Conservation (phyloP, 2,888 invertebrate species). For the Notodonta dromedarius region DNA sequence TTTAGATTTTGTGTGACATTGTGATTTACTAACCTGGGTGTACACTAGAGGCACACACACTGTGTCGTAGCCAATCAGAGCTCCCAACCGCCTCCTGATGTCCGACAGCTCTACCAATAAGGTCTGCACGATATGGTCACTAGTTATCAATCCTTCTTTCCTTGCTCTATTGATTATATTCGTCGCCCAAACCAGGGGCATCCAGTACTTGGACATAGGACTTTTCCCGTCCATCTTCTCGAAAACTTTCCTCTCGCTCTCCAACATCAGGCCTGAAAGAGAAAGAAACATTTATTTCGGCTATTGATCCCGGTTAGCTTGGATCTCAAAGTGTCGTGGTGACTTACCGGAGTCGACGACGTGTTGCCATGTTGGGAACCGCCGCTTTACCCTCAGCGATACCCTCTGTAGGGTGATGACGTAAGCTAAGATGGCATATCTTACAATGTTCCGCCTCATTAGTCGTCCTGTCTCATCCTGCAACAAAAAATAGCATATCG, state of each 20-base stretch:
- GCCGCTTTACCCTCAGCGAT: conserved; percentile 92
- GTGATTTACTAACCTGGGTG: conserved; percentile 88
- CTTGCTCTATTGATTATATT: conserved; percentile 95
- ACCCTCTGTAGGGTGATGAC: conserved; percentile 95
- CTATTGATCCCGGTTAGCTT: conserved; percentile 13
- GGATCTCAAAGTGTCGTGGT: conserved; percentile 25
- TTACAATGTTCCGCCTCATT: conserved; percentile 95
- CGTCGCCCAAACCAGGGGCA: conserved; percentile 97
- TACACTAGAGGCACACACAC: conserved; percentile 96
- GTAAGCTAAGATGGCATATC: conserved; percentile 94
- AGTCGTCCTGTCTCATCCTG: conserved; percentile 95
- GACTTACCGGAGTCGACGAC: conserved; percentile 93
- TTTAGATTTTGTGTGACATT: conserved; percentile 8
- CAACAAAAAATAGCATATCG: conserved; percentile 27
- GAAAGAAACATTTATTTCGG: conserved; percentile 25
- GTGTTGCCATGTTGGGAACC: conserved; percentile 95
- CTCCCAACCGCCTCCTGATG: conserved; percentile 92
- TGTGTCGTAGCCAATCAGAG: conserved; percentile 95
- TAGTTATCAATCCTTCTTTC: conserved; percentile 92
- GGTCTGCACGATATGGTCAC: conserved; percentile 97
- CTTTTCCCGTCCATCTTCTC: conserved; percentile 95
- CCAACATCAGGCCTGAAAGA: conserved; percentile 92
- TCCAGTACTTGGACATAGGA: conserved; percentile 95
- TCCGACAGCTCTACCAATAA: conserved; percentile 95
- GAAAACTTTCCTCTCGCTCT: conserved; percentile 95